A percentile compares a stretch with the other conserved stretches of the same genome.
Evolutionary conservation across 2,888 invertebrate species (phyloP).

Genomic region (Congeria kusceri): DNA sequence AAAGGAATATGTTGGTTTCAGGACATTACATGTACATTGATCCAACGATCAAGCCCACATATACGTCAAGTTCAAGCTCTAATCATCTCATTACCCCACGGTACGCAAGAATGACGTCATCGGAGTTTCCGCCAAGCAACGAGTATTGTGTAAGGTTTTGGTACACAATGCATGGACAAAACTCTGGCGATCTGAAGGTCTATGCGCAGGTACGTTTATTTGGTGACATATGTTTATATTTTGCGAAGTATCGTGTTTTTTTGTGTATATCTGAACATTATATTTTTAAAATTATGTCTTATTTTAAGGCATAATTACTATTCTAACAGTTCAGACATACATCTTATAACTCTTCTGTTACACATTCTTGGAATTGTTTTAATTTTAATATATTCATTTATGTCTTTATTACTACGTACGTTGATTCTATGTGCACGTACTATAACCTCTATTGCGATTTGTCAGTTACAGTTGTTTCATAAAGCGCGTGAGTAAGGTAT

Average conservation of each 20-base stretch:
- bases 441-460: too few species aligned
- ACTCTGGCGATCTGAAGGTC: conserved; percentile 60
- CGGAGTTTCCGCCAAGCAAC: conserved; percentile 55
- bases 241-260: too few species aligned
- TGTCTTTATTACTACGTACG: too few species aligned
- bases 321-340: too few species aligned
- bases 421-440: too few species aligned
- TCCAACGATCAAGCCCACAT: conserved; percentile 30
- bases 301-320: too few species aligned
- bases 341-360: too few species aligned
- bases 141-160: conserved; percentile 72
- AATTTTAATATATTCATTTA: too few species aligned
- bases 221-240: background rate
- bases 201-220: conserved; percentile 67
- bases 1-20: conserved; percentile 17
- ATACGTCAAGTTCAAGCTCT: conserved; percentile 16
- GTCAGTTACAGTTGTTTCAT: too few species aligned
- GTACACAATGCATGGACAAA: conserved; percentile 71
- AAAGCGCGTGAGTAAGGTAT: too few species aligned
- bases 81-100: conserved; percentile 10
- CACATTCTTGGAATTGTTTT: too few species aligned
- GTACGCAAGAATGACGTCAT: conserved; percentile 57
- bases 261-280: background rate
- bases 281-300: too few species aligned
- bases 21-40: conserved; percentile 67